A percentile compares a stretch with the other conserved stretches of the same genome.
phyloP scores from a whole-genome alignment of 2,113 vertebrate genomes.

The Alethe diademata region DNA sequence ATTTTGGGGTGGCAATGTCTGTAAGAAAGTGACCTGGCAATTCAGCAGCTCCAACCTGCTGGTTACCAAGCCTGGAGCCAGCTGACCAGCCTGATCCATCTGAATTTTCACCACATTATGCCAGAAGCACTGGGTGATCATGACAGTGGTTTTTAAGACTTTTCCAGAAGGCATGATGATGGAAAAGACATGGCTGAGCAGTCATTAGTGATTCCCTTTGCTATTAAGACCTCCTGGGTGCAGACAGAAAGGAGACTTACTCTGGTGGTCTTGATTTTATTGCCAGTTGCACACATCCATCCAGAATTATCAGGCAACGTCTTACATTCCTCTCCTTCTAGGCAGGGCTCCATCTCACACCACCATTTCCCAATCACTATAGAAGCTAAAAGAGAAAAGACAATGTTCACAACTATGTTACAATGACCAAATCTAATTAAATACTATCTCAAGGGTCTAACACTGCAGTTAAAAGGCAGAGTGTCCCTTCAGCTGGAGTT shows the following conservation, averaged over 20 bases:
- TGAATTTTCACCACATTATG: background rate
- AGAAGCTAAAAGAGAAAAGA: constrained; percentile 81
- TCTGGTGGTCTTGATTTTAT: constrained; percentile 98
- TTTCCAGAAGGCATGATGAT: background rate
- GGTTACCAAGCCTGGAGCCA: background rate
- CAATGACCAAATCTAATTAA: background rate
- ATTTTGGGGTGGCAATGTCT: background rate
- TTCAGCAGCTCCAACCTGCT: background rate
- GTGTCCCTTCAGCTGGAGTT: background rate
- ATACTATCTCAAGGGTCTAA: background rate
- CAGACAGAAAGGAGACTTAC: constrained; percentile 76
- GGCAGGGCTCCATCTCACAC: constrained; percentile 98
- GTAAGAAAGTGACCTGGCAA: background rate
- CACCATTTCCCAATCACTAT: constrained; percentile 99
- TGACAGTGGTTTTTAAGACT: background rate
- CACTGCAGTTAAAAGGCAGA: background rate
- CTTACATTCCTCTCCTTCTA: constrained; percentile 97
- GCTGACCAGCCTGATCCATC: background rate
- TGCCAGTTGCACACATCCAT: constrained; percentile 97
- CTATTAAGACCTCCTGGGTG: background rate
- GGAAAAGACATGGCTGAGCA: background rate
- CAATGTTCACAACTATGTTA: background rate
- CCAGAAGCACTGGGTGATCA: background rate
- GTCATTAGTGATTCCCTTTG: background rate
- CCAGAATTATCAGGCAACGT: constrained; percentile 96